Percentiles rank a stretch among this genome's conserved stretches.
phyloP scores from a whole-genome alignment of 2,113 vertebrate genomes.

The Grammomys dolichurus region DNA sequence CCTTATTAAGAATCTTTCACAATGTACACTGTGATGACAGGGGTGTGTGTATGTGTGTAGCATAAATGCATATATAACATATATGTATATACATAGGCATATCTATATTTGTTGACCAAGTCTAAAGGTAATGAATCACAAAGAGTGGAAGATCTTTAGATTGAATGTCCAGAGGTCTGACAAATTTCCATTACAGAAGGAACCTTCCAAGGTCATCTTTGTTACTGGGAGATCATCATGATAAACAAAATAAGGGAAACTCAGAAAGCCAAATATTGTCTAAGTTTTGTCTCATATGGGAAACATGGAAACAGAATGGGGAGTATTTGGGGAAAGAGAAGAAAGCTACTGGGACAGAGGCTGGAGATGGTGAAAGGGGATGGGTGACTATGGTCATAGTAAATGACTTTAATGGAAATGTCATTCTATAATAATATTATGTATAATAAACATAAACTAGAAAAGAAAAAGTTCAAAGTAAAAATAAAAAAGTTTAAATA shows the following conservation, averaged over 20 bases:
- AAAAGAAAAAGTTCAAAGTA: not conserved
- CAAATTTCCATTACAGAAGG: not conserved
- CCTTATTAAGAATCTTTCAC: constrained; percentile 40
- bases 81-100: not conserved
- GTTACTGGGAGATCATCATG: not conserved
- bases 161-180: constrained; percentile 7
- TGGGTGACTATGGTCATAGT: not conserved
- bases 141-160: not conserved
- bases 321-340: too few relatives aligned
- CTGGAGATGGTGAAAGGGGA: not conserved
- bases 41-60: not conserved
- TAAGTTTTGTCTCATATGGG: not conserved
- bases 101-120: not conserved
- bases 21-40: not conserved
- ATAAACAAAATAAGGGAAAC: not conserved
- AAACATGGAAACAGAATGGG: not conserved
- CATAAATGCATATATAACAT: not conserved
- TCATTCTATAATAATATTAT: not conserved
- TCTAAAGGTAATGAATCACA: constrained; percentile 18
- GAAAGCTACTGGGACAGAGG: not conserved
- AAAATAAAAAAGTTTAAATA: not conserved
- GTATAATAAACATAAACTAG: not conserved
- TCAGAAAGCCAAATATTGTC: not conserved
- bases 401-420: not conserved
- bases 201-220: constrained; percentile 32